A percentile compares a stretch with the other conserved stretches of the same genome.
phyloP scores from a whole-genome alignment of 92 coral and sea anemone genomes.

The Zoanthus sansibaricus region DNA sequence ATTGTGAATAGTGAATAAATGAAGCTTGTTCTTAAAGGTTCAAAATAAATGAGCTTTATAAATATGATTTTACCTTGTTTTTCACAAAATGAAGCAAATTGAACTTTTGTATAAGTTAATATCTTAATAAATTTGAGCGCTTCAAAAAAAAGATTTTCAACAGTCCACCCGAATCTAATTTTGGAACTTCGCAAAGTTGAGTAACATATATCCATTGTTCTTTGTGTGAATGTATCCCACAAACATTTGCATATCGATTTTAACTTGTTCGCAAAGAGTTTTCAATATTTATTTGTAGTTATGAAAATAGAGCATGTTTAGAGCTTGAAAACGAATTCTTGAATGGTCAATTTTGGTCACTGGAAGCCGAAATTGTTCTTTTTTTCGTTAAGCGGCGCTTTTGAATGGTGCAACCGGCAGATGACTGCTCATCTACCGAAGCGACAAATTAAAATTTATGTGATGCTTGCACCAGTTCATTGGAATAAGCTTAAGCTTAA shows the following conservation, averaged over 20 bases:
- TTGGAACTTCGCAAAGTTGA: too few species aligned
- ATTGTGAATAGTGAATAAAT: slow-evolving; percentile 1
- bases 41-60: slow-evolving; percentile 19
- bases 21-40: neutral
- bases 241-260: too few species aligned
- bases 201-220: too few species aligned
- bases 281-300: too few species aligned
- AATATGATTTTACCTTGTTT: neutral
- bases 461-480: neutral
- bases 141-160: too few species aligned
- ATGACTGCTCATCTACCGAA: neutral
- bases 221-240: too few species aligned
- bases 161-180: too few species aligned
- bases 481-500: neutral
- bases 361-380: too few species aligned
- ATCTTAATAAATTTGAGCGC: slow-evolving; percentile 28
- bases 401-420: neutral
- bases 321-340: too few species aligned
- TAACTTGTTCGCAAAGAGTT: too few species aligned
- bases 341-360: too few species aligned
- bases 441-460: neutral
- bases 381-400: neutral
- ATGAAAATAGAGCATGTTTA: too few species aligned
- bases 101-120: neutral
- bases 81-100: neutral